Evolutionary conservation across 2,888 invertebrate genomes (phyloP).

Genomic region (Neoaliturus tenellus): DNA sequence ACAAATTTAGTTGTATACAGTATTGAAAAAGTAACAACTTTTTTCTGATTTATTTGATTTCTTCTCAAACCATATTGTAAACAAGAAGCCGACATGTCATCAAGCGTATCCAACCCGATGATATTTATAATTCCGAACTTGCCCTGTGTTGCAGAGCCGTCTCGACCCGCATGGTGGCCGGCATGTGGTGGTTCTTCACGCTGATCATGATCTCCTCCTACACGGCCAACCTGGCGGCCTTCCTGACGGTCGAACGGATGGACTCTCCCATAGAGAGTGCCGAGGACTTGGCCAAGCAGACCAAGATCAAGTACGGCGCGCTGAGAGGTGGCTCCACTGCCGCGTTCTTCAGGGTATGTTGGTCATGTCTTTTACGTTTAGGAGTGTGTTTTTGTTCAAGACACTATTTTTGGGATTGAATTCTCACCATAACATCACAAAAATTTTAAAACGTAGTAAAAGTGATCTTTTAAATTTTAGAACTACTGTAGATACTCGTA

Average conservation of each 20-base stretch:
- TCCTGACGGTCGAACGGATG: constrained; percentile 94
- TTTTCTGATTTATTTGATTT: too few species aligned
- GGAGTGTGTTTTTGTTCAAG: too few species aligned
- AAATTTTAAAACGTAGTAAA: too few species aligned
- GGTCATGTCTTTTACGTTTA: constrained; percentile 34
- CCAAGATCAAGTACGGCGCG: constrained; percentile 97
- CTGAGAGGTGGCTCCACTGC: constrained; percentile 95
- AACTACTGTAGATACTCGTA: too few species aligned
- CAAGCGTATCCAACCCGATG: too few species aligned
- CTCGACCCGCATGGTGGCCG: constrained; percentile 92
- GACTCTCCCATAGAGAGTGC: constrained; percentile 96
- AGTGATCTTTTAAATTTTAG: too few species aligned
- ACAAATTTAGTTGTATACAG: too few species aligned
- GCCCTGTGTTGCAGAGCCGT: constrained; percentile 79
- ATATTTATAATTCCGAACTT: neutral
- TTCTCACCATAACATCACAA: neutral
- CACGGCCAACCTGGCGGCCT: constrained; percentile 96
- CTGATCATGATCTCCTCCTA: constrained; percentile 97
- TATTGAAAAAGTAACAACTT: too few species aligned
- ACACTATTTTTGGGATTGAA: too few species aligned
- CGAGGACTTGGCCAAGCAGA: constrained; percentile 97
- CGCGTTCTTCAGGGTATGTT: constrained; percentile 91
- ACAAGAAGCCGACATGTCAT: too few species aligned
- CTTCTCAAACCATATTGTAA: too few species aligned
- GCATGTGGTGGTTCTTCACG: constrained; percentile 98